phyloP scores from a whole-genome alignment of 2,888 invertebrate species.

The Zaprionus lineosus region DNA sequence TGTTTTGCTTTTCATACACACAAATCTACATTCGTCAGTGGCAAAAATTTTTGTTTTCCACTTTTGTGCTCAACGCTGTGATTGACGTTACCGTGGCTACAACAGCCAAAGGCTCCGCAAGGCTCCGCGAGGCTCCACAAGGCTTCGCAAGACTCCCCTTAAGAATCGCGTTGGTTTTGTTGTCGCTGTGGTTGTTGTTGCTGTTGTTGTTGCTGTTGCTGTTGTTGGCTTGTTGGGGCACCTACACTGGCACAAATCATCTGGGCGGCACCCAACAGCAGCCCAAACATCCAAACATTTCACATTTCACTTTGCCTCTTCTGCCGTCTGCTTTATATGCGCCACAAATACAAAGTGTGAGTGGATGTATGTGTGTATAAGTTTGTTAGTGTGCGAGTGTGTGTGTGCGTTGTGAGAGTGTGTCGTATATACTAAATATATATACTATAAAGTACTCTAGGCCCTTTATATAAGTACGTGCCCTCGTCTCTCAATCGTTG shows the following conservation, averaged over 20 bases:
- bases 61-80: slow-evolving; percentile 55
- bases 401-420: not conserved
- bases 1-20: slow-evolving; percentile 51
- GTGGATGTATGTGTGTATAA: slow-evolving; percentile 9
- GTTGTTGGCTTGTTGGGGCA: slow-evolving; percentile 34
- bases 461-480: slow-evolving; percentile 71
- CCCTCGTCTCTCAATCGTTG: slow-evolving; percentile 45
- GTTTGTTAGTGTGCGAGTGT: slow-evolving; percentile 20
- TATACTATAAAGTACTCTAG: slow-evolving; percentile 69
- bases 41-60: slow-evolving; percentile 44
- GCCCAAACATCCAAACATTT: slow-evolving; percentile 68
- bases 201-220: slow-evolving; percentile 22
- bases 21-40: slow-evolving; percentile 11
- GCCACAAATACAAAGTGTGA: slow-evolving; percentile 48
- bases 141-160: slow-evolving; percentile 30
- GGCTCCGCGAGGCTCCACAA: slow-evolving; percentile 30
- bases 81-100: slow-evolving; percentile 71
- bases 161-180: slow-evolving; percentile 30
- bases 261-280: slow-evolving; percentile 81
- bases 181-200: slow-evolving; percentile 9
- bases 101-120: slow-evolving; percentile 34
- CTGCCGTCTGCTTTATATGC: slow-evolving; percentile 52
- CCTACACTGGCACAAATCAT: slow-evolving; percentile 78
- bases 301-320: slow-evolving; percentile 59
- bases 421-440: slow-evolving; percentile 28